phyloP scores from a whole-genome alignment of 2,797 vertebrate species.

The Ptychadena robeensis region DNA sequence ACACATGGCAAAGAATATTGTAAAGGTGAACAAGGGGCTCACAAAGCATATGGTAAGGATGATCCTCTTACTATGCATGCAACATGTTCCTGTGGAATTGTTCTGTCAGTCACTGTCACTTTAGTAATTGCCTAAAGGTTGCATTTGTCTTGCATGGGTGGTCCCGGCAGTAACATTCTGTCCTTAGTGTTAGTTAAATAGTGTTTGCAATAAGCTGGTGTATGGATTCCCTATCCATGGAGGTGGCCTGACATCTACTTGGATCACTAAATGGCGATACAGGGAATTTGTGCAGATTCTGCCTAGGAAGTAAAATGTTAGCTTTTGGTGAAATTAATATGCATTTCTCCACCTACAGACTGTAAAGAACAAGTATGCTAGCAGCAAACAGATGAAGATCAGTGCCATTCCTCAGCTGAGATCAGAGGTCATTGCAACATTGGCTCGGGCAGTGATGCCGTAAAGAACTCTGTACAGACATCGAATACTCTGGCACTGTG shows the following conservation, averaged over 20 bases:
- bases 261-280: too few relatives aligned
- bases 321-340: too few relatives aligned
- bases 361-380: slow-evolving; percentile 84
- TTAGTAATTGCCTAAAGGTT: too few relatives aligned
- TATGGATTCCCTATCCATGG: background rate
- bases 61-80: too few relatives aligned
- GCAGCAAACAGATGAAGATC: slow-evolving; percentile 76
- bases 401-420: slow-evolving; percentile 77
- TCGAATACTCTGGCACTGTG: slow-evolving; percentile 11
- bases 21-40: slow-evolving; percentile 76
- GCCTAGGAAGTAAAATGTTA: too few relatives aligned
- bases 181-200: too few relatives aligned
- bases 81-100: background rate
- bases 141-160: too few relatives aligned
- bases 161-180: too few relatives aligned
- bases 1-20: slow-evolving; percentile 85
- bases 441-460: slow-evolving; percentile 1
- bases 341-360: slow-evolving; percentile 71
- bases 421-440: slow-evolving; percentile 9
- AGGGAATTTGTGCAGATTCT: too few relatives aligned
- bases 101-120: too few relatives aligned
- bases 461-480: background rate
- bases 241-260: background rate
- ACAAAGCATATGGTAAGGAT: slow-evolving; percentile 83
- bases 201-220: too few relatives aligned